These are phyloP conservation scores for Clanis bilineata DNA, from an alignment of 2,888 invertebrate species.

Conservation along the genomic window DNA sequence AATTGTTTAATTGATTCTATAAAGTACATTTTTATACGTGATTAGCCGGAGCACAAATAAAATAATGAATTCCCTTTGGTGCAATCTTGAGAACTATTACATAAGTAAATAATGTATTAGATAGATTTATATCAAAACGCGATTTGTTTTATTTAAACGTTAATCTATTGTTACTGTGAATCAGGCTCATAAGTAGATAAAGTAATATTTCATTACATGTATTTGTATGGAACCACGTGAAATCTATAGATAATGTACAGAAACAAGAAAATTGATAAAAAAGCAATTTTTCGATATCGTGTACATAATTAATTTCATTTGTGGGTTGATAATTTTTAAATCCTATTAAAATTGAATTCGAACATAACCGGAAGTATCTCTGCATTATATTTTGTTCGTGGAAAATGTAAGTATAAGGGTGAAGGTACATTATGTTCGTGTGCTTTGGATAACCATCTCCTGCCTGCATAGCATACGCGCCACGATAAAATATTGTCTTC, in stretches of 20 bases:
- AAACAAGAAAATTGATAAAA: not conserved
- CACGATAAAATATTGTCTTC: no score
- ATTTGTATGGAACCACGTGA: not conserved
- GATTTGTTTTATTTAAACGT: not conserved
- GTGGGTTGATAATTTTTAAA: slow-evolving; percentile 4
- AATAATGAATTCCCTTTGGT: no score
- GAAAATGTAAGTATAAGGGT: not conserved
- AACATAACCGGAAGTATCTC: not conserved
- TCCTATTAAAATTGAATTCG: not conserved
- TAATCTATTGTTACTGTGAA: not conserved
- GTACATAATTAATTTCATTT: slow-evolving; percentile 3
- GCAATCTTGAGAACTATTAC: not conserved
- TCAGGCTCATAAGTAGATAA: not conserved
- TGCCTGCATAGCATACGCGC: no score
- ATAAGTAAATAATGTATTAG: slow-evolving; percentile 9
- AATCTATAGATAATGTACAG: not conserved
- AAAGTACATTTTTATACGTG: no score
- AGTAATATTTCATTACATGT: no score
- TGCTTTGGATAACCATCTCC: no score
- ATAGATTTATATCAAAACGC: not conserved
- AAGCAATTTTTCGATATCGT: not conserved
- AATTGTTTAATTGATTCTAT: no score
- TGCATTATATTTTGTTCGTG: not conserved
- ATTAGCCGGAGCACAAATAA: no score
- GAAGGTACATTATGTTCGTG: no score